phyloP scores from a whole-genome alignment of 2,888 invertebrate genomes.

The Drosophila prostipennis region DNA sequence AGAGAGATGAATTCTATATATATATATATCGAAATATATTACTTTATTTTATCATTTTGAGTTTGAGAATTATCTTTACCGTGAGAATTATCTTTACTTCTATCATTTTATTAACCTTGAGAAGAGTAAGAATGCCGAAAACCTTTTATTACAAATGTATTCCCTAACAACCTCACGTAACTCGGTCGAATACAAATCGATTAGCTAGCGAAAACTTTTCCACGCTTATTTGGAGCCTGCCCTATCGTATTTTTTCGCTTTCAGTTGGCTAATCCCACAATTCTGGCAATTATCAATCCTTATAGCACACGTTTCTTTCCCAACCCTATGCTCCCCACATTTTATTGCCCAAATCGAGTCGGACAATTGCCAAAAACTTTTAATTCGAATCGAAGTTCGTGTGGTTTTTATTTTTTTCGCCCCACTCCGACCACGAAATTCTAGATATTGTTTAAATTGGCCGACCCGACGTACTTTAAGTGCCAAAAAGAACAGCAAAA shows the following conservation, averaged over 20 bases:
- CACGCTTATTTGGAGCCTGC: slow-evolving; percentile 22
- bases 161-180: slow-evolving; percentile 18
- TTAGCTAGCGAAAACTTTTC: slow-evolving; percentile 20
- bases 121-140: not conserved
- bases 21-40: too few species aligned
- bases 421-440: slow-evolving; percentile 39
- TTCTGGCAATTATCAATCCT: slow-evolving; percentile 42
- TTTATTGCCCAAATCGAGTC: slow-evolving; percentile 35
- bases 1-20: too few species aligned
- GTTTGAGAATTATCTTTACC: too few species aligned
- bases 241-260: slow-evolving; percentile 29
- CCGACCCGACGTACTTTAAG: slow-evolving; percentile 38
- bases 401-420: slow-evolving; percentile 46
- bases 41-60: too few species aligned
- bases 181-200: slow-evolving; percentile 25
- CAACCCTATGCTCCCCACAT: slow-evolving; percentile 2
- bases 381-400: slow-evolving; percentile 52
- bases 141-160: slow-evolving; percentile 5
- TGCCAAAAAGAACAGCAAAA: slow-evolving; percentile 47
- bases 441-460: slow-evolving; percentile 69
- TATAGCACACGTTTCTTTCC: slow-evolving; percentile 29
- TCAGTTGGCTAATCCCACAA: slow-evolving; percentile 22
- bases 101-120: slow-evolving; percentile 13
- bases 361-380: slow-evolving; percentile 49
- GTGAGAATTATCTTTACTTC: not conserved